These are phyloP conservation scores for Nestor notabilis DNA, from an alignment of 2,113 vertebrate species.

Conservation along the genomic window DNA sequence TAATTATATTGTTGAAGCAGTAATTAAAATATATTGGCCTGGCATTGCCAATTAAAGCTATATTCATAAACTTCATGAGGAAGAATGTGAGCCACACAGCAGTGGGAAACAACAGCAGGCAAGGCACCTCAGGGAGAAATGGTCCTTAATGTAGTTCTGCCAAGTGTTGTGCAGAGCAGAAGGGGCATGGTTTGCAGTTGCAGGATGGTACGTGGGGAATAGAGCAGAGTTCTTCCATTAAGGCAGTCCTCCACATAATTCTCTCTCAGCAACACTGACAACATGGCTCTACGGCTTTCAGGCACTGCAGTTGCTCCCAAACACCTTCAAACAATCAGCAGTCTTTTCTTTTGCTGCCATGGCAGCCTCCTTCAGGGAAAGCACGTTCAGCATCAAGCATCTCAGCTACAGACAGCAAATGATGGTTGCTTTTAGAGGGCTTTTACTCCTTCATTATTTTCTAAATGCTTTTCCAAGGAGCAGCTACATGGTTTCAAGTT, in stretches of 20 bases:
- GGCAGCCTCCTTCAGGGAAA: background rate
- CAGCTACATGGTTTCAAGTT: background rate
- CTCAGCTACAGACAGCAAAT: background rate
- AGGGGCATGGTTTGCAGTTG: background rate
- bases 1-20: constrained; percentile 70
- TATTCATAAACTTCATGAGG: constrained; percentile 33
- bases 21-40: constrained; percentile 73
- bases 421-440: background rate
- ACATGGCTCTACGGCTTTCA: background rate
- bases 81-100: background rate
- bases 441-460: background rate
- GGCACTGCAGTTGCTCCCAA: background rate
- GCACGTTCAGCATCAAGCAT: background rate
- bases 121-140: background rate
- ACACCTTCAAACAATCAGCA: background rate
- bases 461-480: background rate
- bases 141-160: background rate
- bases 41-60: constrained; percentile 64
- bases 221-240: background rate
- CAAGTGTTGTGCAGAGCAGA: background rate
- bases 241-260: background rate
- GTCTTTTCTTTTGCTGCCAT: background rate
- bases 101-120: background rate
- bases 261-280: background rate
- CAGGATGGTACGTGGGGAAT: background rate